Evolutionary conservation across 2,888 invertebrate species (phyloP), one percentile per base, ranked within the genome.

Genomic region (Temnothorax unifasciatus): DNA sequence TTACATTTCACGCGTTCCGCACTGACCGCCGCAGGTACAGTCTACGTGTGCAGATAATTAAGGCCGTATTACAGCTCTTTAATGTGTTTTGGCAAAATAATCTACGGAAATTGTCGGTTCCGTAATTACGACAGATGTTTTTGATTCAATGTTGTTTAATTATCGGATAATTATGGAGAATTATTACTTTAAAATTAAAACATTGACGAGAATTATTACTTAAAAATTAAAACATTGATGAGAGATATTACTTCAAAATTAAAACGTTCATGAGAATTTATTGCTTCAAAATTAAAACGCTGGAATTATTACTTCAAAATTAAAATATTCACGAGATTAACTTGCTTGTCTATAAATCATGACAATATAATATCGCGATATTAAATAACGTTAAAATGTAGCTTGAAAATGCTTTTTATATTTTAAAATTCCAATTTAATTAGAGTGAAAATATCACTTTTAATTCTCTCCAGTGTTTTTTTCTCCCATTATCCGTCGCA

Each of bases 291-390:
- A n/a, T 59, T 61, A n/a, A 74, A 61, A 54, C 29, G 29, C 29
- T 29, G 29, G 41, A 73, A 13, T 74, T 44, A 59, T 44, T 74
- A n/a, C 11, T 59, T 59, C 3, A 59, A 74, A 59, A n/a, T 59
- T 61, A n/a, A 74, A 61, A 54, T 5, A 13, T 38, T 21, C 18
- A 57, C 3, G 25, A 4, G 6, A 74, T 29, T 25, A 34, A 34
- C n/a, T 34, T 47, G 8, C 47, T 47, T 21, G 61, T 75, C 13
- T 47, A n/a, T 15, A 44, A 47, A 2, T 25, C 11, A 3, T 25
- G 6, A 21, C 2, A 38, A 73, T 54, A 71, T 34, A 34, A 34
- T 34, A 34, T 9, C 13, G 1, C 15, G 57, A 38, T 18, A 59
- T 73, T 73, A 25, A 73, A 13, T 41, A 25, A 54, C 2, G 13